A percentile compares a stretch with the other conserved stretches of the same genome.
phyloP scores from a whole-genome alignment of 2,113 vertebrate species.

The Morone saxatilis region DNA sequence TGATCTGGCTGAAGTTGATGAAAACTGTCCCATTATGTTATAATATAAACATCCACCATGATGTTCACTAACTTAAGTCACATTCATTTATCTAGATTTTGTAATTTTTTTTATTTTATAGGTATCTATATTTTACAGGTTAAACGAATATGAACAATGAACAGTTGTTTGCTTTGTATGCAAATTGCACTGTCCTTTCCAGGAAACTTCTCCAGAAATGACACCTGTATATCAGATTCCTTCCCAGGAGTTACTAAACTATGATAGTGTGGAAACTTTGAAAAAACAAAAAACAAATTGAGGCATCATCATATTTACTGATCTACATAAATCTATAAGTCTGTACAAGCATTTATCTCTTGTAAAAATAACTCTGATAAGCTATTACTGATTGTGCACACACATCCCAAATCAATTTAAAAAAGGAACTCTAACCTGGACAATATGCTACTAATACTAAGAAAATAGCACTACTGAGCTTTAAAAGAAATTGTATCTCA shows the following conservation, averaged over 20 bases:
- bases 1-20: not conserved
- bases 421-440: not conserved
- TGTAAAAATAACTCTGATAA: not conserved
- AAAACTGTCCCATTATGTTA: not conserved
- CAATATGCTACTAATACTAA: not conserved
- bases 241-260: not conserved
- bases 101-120: conserved; percentile 1
- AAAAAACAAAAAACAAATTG: not conserved
- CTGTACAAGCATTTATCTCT: not conserved
- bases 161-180: too few species aligned
- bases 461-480: not conserved
- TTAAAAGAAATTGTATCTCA: not conserved
- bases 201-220: conserved; percentile 19
- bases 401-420: not conserved
- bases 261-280: conserved; percentile 2
- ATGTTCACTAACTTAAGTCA: not conserved
- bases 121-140: not conserved
- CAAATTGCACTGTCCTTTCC: not conserved
- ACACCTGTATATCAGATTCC: not conserved
- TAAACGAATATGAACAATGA: not conserved
- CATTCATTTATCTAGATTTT: not conserved
- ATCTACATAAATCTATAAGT: not conserved
- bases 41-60: not conserved
- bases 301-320: not conserved
- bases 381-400: not conserved